Percentiles rank a stretch among this genome's conserved stretches.
Evolutionary conservation across 1,140 invertebrate genomes (phyloP).

Genomic region (Zophobas atratus): DNA sequence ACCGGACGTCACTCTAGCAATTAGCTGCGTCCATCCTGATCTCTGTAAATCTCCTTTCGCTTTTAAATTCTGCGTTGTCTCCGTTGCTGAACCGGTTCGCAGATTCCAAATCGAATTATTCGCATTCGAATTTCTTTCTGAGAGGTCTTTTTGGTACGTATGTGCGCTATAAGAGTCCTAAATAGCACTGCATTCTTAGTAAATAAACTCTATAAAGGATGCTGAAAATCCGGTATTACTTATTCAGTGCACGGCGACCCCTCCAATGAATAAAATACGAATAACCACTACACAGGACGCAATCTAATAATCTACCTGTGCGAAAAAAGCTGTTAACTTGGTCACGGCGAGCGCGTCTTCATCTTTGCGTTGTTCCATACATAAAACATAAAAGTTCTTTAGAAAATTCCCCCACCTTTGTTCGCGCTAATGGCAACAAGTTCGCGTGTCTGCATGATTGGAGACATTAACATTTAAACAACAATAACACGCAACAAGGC

Average conservation of each 20-base stretch:
- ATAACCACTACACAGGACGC: conserved; percentile 29
- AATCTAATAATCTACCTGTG: conserved; percentile 37
- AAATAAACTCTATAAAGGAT: conserved; percentile 41
- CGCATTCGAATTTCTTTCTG: conserved; percentile 18
- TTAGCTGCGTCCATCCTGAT: neutral
- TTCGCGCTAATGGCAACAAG: conserved; percentile 28
- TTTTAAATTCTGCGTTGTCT: conserved; percentile 24
- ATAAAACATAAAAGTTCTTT: too few relatives aligned
- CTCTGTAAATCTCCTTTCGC: neutral
- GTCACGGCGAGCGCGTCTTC: neutral
- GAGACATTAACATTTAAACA: conserved; percentile 33
- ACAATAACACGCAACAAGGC: conserved; percentile 6
- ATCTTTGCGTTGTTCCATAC: neutral
- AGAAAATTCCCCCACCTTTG: neutral
- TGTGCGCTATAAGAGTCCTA: conserved; percentile 30
- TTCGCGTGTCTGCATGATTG: conserved; percentile 28
- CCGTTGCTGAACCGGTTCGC: conserved; percentile 2
- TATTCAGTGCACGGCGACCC: conserved; percentile 19
- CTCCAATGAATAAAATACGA: conserved; percentile 38
- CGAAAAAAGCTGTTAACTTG: conserved; percentile 24
- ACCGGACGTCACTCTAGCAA: too few relatives aligned
- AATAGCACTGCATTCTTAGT: conserved; percentile 38
- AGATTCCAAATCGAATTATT: conserved; percentile 25
- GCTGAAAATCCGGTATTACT: conserved; percentile 40
- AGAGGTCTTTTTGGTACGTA: conserved; percentile 6